Evolutionary conservation across 2,888 invertebrate species (phyloP), one percentile per base, ranked within the genome.

Genomic region (Atethmia centrago): DNA sequence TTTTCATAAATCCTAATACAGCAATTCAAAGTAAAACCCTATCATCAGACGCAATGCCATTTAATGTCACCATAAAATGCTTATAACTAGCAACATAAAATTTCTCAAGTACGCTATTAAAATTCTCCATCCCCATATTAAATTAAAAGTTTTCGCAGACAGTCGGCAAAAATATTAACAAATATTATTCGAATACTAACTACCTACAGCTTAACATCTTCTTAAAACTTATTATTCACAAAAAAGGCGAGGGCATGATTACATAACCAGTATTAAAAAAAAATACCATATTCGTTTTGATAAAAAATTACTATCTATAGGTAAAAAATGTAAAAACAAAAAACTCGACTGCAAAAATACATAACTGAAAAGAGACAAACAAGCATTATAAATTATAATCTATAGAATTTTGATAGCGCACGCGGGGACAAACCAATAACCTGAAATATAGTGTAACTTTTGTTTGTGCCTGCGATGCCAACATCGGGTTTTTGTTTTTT

Each of bases 21-120:
- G 21, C 42, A 66, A 53, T 19, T 19, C 4, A 28, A 67, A 12
- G 0, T 0, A 5, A 61, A 25, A 2, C 10, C n/a, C 9, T 19
- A 14, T 10, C n/a, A 28, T 19, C 28, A 61, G 42, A 55, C 49
- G 14, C 28, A 21, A 55, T 14, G 19, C 61, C 36, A 80, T 80
- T 61, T 36, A 19, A 25, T 47, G 47, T 64, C 40, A 53, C 40
- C 25, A 67, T 80, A 74, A 81, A 80, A 69, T 25, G 10, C 49
- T 80, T 68, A 70, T 49, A 61, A 25, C 59, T 14, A n/a, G 36
- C 36, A 36, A 55, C 68, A 62, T 66, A 73, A 68, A 80, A 79
- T 19, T 19, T 42, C 28, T 61, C 56, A 45, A 73, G 80, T 25
- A 59, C 53, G 47, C 58, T 14, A 58, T 68, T 79, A 80, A 74